Percentiles rank a stretch among this genome's conserved stretches.
Conservation (phyloP, 2,113 vertebrate genomes). For the Tragelaphus imberbis region DNA sequence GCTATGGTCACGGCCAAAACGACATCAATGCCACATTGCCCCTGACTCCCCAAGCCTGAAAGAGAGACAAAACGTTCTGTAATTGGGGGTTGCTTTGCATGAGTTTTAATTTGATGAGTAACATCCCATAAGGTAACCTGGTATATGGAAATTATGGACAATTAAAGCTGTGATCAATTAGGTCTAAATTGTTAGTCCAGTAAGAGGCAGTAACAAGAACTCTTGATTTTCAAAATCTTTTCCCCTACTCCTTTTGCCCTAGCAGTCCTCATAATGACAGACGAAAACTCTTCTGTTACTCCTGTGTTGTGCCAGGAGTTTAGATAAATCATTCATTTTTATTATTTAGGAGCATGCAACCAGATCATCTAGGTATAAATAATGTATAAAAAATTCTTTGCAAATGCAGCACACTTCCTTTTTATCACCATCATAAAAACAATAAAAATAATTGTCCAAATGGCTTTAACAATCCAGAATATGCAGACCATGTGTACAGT, state of each 20-base stretch:
- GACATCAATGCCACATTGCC: conserved; percentile 21
- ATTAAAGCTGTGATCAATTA: conserved; percentile 78
- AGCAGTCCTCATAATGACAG: conserved; percentile 52
- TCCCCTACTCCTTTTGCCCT: conserved; percentile 67
- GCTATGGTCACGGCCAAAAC: neutral
- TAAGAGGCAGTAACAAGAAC: conserved; percentile 69
- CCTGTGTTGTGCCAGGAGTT: neutral
- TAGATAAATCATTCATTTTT: neutral
- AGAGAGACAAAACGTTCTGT: conserved; percentile 66
- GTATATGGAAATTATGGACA: conserved; percentile 74
- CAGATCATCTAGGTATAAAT: neutral
- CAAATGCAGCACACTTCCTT: neutral
- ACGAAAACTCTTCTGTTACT: conserved; percentile 64
- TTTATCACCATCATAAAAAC: conserved; percentile 27
- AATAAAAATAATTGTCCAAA: conserved; percentile 46
- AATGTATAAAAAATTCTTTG: neutral
- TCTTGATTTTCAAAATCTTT: conserved; percentile 73
- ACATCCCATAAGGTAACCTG: conserved; percentile 66
- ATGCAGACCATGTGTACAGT: conserved; percentile 43
- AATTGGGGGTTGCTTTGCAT: conserved; percentile 68
- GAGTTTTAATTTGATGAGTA: conserved; percentile 76
- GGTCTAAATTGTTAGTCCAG: conserved; percentile 73
- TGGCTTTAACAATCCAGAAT: conserved; percentile 1
- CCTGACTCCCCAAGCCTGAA: conserved; percentile 50
- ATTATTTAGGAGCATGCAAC: neutral